Evolutionary conservation across 1,140 invertebrate genomes (phyloP).

Genomic region (Drosophila repletoides): DNA sequence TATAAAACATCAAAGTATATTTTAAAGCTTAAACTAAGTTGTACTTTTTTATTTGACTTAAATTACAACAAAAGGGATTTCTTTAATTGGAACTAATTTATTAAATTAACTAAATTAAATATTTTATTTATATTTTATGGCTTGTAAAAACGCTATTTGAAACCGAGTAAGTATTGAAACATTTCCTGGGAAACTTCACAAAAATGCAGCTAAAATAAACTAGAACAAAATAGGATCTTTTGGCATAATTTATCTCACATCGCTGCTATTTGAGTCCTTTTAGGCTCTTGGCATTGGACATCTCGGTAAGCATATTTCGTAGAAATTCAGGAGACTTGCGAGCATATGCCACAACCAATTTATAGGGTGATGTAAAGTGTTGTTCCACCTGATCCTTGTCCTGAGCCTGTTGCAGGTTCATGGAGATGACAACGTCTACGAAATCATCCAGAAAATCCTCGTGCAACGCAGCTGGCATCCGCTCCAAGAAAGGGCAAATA

Average conservation of each 20-base stretch:
- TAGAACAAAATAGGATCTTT: background rate
- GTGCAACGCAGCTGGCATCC: conserved; percentile 85
- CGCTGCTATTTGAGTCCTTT: conserved; percentile 50
- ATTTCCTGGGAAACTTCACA: background rate
- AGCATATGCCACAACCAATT: conserved; percentile 84
- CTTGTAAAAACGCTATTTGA: no score
- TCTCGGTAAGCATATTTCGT: conserved; percentile 34
- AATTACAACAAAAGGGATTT: no score
- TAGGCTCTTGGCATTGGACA: background rate
- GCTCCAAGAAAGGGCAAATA: conserved; percentile 89
- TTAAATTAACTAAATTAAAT: no score
- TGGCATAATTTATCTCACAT: no score
- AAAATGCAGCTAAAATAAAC: background rate
- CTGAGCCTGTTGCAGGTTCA: conserved; percentile 81
- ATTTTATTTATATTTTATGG: no score
- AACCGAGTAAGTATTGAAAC: no score
- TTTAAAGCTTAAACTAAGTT: no score
- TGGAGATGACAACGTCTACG: conserved; percentile 82
- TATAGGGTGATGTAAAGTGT: conserved; percentile 83
- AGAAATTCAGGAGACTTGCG: conserved; percentile 83
- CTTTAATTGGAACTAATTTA: no score
- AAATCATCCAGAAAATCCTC: conserved; percentile 87
- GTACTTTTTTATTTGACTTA: no score
- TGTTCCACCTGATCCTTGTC: conserved; percentile 30
- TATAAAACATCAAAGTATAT: no score